Evolutionary conservation across 2,888 invertebrate genomes (phyloP), one percentile per base, ranked within the genome.

Genomic region (Drosophila hamatofila): DNA sequence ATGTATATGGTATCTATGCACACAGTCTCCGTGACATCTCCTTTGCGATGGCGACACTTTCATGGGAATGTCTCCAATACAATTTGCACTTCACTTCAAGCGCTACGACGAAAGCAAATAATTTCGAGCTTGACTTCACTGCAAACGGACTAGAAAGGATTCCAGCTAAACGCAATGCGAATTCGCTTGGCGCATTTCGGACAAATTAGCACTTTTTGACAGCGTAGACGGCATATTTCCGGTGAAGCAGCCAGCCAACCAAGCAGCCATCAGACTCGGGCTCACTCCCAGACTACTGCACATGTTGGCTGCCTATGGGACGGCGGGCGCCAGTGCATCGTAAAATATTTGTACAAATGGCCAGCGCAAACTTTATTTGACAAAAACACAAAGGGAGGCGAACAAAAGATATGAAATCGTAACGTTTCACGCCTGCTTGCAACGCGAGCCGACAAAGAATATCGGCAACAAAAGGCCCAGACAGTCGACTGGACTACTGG

Each of bases 381-480:
- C 70, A 71, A 62, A 33, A 21, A 42, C 9, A 67, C 55, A 63
- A 68, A 49, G 56, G 54, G 41, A 25, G 39, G 23, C 49, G 56
- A 86, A 86, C 88, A 83, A 83, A 81, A 79, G 85, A 84, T 84
- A 84, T 68, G 64, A 51, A 87, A 87, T 69, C 69, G 88, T 61
- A 89, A 80, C 73, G 88, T 75, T 87, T 88, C 86, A 87, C 86
- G 86, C 86, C 86, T 78, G 81, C 73, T 48, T 59, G 44, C 48
- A 51, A 35, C 25, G 21, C 58, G 49, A 21, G 42, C 89, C 88
- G 83, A 88, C 83, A 88, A 88, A 80, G 75, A 55, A 18, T 25
- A 12, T 39, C 27, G 16, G 14, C 27, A 58, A 69, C 59, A 78
- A 80, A 60, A 49, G 66, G 41, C 27, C 8, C 46, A 63, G 68